phyloP scores from a whole-genome alignment of 2,797 vertebrate genomes.

The Acanthurus lineatus region DNA sequence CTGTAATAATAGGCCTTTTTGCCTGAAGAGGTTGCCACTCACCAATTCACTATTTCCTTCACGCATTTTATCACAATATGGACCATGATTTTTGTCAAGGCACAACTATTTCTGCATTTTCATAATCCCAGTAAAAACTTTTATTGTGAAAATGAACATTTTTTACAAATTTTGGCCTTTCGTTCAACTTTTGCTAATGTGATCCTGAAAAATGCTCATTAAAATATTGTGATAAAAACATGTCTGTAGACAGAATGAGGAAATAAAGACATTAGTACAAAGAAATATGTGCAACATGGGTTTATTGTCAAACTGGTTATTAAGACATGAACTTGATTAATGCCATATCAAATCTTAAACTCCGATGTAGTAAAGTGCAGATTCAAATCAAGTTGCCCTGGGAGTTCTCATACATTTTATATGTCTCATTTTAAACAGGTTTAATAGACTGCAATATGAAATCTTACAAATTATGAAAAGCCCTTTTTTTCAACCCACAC shows the following conservation, averaged over 20 bases:
- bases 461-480: slow-evolving; percentile 89
- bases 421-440: slow-evolving; percentile 84
- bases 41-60: no score
- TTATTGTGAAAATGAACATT: no score
- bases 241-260: no score
- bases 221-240: no score
- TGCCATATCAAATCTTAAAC: slow-evolving; percentile 91
- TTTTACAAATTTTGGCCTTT: no score
- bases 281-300: slow-evolving; percentile 84
- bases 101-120: no score
- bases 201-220: no score
- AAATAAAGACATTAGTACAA: slow-evolving; percentile 59
- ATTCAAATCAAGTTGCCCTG: slow-evolving; percentile 92
- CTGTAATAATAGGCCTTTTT: background rate
- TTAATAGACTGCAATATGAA: slow-evolving; percentile 78
- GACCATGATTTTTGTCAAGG: no score
- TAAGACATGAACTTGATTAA: slow-evolving; percentile 95
- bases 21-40: background rate
- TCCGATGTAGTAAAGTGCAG: slow-evolving; percentile 95
- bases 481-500: slow-evolving; percentile 90
- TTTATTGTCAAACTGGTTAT: slow-evolving; percentile 94
- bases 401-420: slow-evolving; percentile 85
- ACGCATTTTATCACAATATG: no score
- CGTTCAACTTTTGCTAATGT: no score
- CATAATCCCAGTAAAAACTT: no score